Percentiles rank a stretch among this genome's conserved stretches.
Conservation (phyloP, 2,888 invertebrate species). For the Watsonalla binaria region DNA sequence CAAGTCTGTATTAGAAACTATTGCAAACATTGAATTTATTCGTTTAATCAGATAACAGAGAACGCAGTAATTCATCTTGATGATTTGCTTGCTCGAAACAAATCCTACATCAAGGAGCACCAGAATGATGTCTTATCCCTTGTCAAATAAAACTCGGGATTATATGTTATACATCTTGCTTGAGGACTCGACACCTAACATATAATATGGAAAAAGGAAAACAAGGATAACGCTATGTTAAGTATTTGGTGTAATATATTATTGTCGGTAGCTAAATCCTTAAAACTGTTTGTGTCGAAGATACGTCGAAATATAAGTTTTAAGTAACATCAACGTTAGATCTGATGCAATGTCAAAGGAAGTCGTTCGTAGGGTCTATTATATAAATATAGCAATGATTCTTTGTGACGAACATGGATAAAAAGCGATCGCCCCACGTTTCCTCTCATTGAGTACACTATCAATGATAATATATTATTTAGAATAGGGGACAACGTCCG, state of each 20-base stretch:
- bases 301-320: background rate
- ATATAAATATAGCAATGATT: background rate
- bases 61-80: too few relatives aligned
- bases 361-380: background rate
- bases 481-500: background rate
- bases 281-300: background rate
- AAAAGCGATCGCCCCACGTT: background rate
- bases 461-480: background rate
- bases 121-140: background rate
- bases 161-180: background rate
- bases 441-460: background rate
- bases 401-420: background rate
- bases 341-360: background rate
- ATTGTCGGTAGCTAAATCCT: background rate
- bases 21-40: background rate
- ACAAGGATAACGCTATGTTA: background rate
- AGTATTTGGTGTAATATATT: background rate
- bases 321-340: background rate
- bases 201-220: background rate
- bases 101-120: background rate
- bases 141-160: background rate
- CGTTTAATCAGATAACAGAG: background rate
- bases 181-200: background rate
- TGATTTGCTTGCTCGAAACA: too few relatives aligned
- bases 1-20: too few relatives aligned